Evolutionary conservation across 2,888 invertebrate species (phyloP), one percentile per base, ranked within the genome.

Genomic region (Oxyteleia sp.): DNA sequence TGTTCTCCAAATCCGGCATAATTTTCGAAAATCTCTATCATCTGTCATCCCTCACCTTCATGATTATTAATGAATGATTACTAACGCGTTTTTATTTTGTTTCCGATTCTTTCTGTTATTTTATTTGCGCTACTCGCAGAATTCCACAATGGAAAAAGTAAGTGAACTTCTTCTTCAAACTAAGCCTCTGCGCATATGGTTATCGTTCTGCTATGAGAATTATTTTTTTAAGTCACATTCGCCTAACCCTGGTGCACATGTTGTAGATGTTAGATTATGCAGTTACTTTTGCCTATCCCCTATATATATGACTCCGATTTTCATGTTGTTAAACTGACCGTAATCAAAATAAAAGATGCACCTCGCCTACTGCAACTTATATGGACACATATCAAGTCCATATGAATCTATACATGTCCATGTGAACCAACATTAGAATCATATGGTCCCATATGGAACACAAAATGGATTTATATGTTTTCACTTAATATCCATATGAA

Each of bases 111-210:
- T 92, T 91, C 91, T 91, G 92, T 92, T 93, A n/a, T n/a, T n/a
- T n/a, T n/a, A n/a, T n/a, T n/a, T n/a, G n/a, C n/a, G n/a, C n/a
- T n/a, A n/a, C n/a, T n/a, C n/a, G n/a, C n/a, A n/a, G n/a, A n/a
- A n/a, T n/a, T n/a, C n/a, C n/a, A n/a, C n/a, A n/a, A n/a, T n/a
- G n/a, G n/a, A n/a, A n/a, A n/a, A n/a, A n/a, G n/a, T n/a, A n/a
- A 97, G 97, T 96, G 92, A 91, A 90, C 86, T 85, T 89, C 45
- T 89, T 88, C 86, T 88, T 90, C 86, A 90, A 89, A 89, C 88
- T 90, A 89, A 90, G 91, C 90, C 89, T 90, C 88, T 87, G 91
- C 87, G 85, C 85, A 75, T 85, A 81, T 87, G 85, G n/a, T n/a
- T n/a, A n/a, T n/a, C n/a, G 84, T 87, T 85, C 69, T 84, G 86